Evolutionary conservation across 2,888 invertebrate genomes (phyloP), one percentile per base, ranked within the genome.

Genomic region (Tetheella fluctuosa): DNA sequence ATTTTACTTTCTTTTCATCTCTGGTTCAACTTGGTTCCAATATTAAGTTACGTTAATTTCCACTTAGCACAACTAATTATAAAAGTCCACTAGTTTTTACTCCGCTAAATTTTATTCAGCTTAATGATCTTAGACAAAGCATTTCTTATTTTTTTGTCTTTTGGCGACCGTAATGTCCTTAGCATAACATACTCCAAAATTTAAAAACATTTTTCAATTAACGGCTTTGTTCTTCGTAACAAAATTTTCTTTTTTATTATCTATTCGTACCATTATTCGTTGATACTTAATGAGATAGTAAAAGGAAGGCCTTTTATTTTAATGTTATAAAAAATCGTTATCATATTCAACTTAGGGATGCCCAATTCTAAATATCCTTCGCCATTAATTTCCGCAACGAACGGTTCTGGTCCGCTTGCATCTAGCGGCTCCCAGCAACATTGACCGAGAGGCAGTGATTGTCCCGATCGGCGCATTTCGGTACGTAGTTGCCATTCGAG

Each of bases 41-140:
- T 48, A 10, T 48, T 48, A 48, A 20, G 48, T 48, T 48, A n/a
- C 17, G 20, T 48, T 48, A 48, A 48, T 48, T 20, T 20, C 48
- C 48, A 48, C 48, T 48, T 20, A 48, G 48, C n/a, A 48, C 10
- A 20, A 48, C 48, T 20, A 48, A 48, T 48, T 48, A 48, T 48
- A 20, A 48, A 48, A 48, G 48, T 17, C 48, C 15, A 42, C 42
- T 20, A 48, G 10, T 48, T 20, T 48, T 48, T 48, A 20, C 39
- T 6, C 7, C 0, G n/a, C 20, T 10, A 10, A 17, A 48, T 48
- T 48, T 48, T 17, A 20, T 48, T 48, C 42, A 48, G 20, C 6
- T 20, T 48, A 48, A 48, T 48, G 17, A 48, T 48, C 20, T 17
- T 48, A 48, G 42, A 48, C n/a, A 48, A 1, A 8, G 20, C 5